Percentiles rank a stretch among this genome's conserved stretches.
phyloP scores from a whole-genome alignment of 2,888 invertebrate genomes.

The Agrochola lychnidis region DNA sequence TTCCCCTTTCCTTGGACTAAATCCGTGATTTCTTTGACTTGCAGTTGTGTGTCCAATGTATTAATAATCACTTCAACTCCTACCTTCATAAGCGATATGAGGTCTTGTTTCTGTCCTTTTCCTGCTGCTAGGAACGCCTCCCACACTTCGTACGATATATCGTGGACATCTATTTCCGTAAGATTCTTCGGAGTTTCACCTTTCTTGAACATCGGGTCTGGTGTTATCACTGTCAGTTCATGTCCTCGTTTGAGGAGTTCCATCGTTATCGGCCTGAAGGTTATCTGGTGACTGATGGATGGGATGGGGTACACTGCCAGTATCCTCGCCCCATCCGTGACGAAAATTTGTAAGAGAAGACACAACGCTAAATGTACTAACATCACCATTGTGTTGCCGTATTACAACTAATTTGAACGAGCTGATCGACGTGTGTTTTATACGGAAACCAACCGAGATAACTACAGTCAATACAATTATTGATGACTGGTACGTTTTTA shows the following conservation, averaged over 20 bases:
- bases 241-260: conserved; percentile 82
- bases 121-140: conserved; percentile 27
- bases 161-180: conserved; percentile 79
- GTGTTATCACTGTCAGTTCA: conserved; percentile 79
- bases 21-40: conserved; percentile 62
- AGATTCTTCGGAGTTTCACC: conserved; percentile 72
- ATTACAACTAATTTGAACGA: conserved; percentile 13
- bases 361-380: not conserved
- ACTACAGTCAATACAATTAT: conserved; percentile 12
- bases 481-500: not conserved
- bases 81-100: conserved; percentile 44
- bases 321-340: conserved; percentile 73
- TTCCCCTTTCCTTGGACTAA: conserved; percentile 65
- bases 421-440: conserved; percentile 17
- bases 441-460: conserved; percentile 20
- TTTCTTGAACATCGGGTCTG: conserved; percentile 76
- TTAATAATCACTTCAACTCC: conserved; percentile 32
- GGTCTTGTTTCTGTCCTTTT: conserved; percentile 42
- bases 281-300: conserved; percentile 83
- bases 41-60: conserved; percentile 61
- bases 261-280: conserved; percentile 76
- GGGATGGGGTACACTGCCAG: conserved; percentile 77
- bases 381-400: conserved; percentile 24
- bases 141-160: conserved; percentile 68
- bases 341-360: conserved; percentile 1